Percentiles rank a stretch among this genome's conserved stretches.
Conservation (phyloP, 2,113 vertebrate genomes). For the Periophthalmus modestus region DNA sequence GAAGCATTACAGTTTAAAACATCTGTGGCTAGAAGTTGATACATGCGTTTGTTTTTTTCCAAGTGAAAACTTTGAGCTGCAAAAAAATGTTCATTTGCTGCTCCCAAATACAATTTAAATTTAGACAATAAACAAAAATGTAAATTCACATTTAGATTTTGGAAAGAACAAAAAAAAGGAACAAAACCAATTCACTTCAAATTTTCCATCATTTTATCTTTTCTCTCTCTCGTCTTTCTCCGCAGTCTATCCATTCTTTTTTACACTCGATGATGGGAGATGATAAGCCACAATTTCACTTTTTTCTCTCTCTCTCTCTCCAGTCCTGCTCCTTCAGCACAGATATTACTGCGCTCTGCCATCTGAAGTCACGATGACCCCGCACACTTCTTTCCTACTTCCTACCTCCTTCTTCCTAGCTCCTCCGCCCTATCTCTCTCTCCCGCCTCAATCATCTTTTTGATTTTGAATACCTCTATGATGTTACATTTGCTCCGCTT, state of each 20-base stretch:
- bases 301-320: not conserved
- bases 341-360: not conserved
- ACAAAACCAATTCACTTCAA: not conserved
- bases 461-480: constrained; percentile 13
- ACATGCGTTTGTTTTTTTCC: too few relatives aligned
- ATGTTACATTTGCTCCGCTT: constrained; percentile 5
- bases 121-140: not conserved
- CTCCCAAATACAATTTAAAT: not conserved
- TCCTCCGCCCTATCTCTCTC: too few relatives aligned
- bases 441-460: not conserved
- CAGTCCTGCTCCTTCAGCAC: constrained; percentile 5
- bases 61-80: too few relatives aligned
- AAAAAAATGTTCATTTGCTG: too few relatives aligned
- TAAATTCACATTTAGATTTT: not conserved
- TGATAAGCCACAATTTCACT: not conserved
- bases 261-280: not conserved
- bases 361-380: constrained; percentile 16
- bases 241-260: not conserved
- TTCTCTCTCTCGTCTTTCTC: too few relatives aligned
- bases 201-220: not conserved
- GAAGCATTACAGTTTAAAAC: too few relatives aligned
- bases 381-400: not conserved
- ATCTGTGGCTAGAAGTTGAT: too few relatives aligned
- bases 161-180: too few relatives aligned
- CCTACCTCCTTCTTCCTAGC: not conserved